Percentiles rank a stretch among this genome's conserved stretches.
Evolutionary conservation across 1,140 invertebrate species (phyloP).

Genomic region (Drosophila saltans): DNA sequence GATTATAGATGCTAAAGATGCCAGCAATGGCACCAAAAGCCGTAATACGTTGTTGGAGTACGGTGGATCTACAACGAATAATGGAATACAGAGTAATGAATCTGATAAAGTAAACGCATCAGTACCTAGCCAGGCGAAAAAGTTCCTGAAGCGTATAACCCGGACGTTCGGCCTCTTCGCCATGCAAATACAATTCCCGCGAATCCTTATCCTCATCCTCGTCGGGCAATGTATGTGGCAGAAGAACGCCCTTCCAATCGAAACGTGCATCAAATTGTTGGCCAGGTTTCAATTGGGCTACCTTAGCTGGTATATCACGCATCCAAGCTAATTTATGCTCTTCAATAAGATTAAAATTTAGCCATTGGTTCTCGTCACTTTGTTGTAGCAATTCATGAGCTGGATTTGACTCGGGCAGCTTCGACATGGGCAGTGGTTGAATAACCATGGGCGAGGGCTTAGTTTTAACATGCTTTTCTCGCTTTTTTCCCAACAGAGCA

Average conservation of each 20-base stretch:
- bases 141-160: conserved; percentile 95
- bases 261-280: conserved; percentile 89
- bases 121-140: conserved; percentile 86
- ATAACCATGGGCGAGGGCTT: conserved; percentile 17
- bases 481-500: conserved; percentile 86
- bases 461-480: conserved; percentile 58
- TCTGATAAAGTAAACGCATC: too few relatives aligned
- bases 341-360: conserved; percentile 92
- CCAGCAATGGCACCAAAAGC: conserved; percentile 91
- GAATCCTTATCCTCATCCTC: conserved; percentile 84
- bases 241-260: conserved; percentile 87
- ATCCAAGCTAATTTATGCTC: conserved; percentile 94
- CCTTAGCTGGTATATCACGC: conserved; percentile 86
- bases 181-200: conserved; percentile 93
- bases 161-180: conserved; percentile 94
- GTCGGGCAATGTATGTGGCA: conserved; percentile 85
- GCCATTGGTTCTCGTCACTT: conserved; percentile 88
- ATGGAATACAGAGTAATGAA: not conserved
- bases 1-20: conserved; percentile 89
- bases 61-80: conserved; percentile 85
- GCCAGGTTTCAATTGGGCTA: conserved; percentile 82
- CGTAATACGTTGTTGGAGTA: conserved; percentile 90
- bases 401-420: conserved; percentile 62
- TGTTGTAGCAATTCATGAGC: conserved; percentile 86
- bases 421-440: conserved; percentile 28